A percentile compares a stretch with the other conserved stretches of the same genome.
phyloP scores from a whole-genome alignment of 2,797 vertebrate genomes.

The Siniperca scherzeri region DNA sequence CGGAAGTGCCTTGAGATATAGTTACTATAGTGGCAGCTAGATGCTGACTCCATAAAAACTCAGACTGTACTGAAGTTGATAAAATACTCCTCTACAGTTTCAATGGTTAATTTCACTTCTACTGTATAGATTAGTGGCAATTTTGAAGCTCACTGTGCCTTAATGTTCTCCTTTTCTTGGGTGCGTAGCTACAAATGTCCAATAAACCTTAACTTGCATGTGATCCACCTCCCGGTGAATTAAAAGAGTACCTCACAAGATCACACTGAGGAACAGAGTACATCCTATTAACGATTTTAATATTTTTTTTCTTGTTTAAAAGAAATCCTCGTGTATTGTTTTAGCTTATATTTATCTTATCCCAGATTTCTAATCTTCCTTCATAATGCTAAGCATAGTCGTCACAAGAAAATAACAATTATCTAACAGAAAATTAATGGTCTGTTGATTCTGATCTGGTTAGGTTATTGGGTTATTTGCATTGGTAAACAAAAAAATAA shows the following conservation, averaged over 20 bases:
- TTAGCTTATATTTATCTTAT: neutral
- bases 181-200: neutral
- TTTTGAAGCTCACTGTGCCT: neutral
- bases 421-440: neutral
- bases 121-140: neutral
- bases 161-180: neutral
- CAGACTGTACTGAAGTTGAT: neutral
- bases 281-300: neutral
- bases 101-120: neutral
- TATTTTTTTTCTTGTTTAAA: neutral
- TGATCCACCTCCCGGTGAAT: neutral
- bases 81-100: neutral
- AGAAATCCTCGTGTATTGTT: no score
- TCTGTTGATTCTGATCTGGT: neutral
- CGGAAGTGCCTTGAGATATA: neutral
- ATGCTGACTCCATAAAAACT: slow-evolving; percentile 29
- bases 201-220: neutral
- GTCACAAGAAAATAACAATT: neutral
- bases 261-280: neutral
- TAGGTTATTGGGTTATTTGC: neutral
- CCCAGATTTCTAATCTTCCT: neutral
- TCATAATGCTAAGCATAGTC: neutral
- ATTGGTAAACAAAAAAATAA: neutral
- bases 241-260: neutral
- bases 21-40: neutral